Conservation (phyloP, 1,140 invertebrate genomes). For the Bombus pyrosoma region DNA sequence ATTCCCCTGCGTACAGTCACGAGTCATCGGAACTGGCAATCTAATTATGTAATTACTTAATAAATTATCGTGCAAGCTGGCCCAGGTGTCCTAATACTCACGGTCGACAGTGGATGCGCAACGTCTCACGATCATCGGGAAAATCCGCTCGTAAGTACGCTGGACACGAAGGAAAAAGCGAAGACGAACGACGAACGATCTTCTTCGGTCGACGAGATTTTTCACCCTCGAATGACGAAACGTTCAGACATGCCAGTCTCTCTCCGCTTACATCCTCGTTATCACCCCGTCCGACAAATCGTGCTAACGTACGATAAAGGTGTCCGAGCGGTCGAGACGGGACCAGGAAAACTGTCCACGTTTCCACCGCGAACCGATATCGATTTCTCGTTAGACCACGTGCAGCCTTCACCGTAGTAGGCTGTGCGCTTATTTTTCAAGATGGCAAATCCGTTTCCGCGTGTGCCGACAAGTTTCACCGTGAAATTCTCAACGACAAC, state of each 20-base stretch:
- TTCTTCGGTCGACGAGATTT: constrained; percentile 15
- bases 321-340: neutral
- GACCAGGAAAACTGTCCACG: neutral
- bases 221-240: constrained; percentile 46
- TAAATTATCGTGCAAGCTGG: too few relatives aligned
- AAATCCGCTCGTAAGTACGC: constrained; percentile 30
- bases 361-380: constrained; percentile 30
- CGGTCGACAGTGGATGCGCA: neutral
- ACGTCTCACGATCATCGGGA: neutral
- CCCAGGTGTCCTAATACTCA: too few relatives aligned
- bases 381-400: constrained; percentile 60
- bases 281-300: constrained; percentile 50
- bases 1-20: too few relatives aligned
- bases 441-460: neutral
- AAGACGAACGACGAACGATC: constrained; percentile 17
- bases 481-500: neutral
- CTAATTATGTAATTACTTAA: too few relatives aligned
- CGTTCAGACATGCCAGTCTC: neutral
- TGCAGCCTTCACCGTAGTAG: constrained; percentile 44
- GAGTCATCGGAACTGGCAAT: too few relatives aligned
- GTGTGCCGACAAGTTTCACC: neutral
- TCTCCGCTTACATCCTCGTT: constrained; percentile 54
- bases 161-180: constrained; percentile 15
- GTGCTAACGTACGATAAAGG: constrained; percentile 47
- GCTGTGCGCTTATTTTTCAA: constrained; percentile 23